phyloP scores from a whole-genome alignment of 2,797 vertebrate species.

The Tokudaia tokunoshimensis region DNA sequence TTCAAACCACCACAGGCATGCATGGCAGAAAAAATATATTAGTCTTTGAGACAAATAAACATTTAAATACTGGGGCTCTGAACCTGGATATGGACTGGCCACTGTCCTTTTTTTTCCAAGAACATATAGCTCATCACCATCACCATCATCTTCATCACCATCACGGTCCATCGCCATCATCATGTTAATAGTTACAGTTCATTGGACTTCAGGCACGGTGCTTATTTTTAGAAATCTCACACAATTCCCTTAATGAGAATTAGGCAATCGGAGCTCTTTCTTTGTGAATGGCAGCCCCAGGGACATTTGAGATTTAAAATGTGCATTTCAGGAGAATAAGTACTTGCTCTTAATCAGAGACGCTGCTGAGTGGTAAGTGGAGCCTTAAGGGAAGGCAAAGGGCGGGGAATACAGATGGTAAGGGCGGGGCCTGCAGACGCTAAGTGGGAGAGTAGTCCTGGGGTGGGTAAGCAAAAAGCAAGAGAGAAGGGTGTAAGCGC shows the following conservation, averaged over 20 bases:
- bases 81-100: not conserved
- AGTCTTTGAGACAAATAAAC: not conserved
- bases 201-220: not conserved
- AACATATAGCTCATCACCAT: not conserved
- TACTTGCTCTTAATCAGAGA: constrained; percentile 39
- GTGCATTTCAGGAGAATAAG: not conserved
- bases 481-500: not conserved
- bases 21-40: not conserved
- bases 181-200: constrained; percentile 12
- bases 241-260: constrained; percentile 27
- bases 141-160: not conserved
- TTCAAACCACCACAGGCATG: not conserved
- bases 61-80: not conserved
- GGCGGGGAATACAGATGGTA: constrained; percentile 22
- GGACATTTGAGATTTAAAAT: constrained; percentile 20
- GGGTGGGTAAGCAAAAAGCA: not conserved
- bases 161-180: not conserved
- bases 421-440: constrained; percentile 20
- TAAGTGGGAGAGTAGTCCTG: constrained; percentile 51
- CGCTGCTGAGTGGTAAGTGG: not conserved
- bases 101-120: not conserved
- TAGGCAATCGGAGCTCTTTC: not conserved
- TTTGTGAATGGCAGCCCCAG: not conserved
- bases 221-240: not conserved
- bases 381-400: constrained; percentile 22